Percentiles rank a stretch among this genome's conserved stretches.
Evolutionary conservation across 2,113 vertebrate species (phyloP).

Genomic region (Brienomyrus brachyistius): DNA sequence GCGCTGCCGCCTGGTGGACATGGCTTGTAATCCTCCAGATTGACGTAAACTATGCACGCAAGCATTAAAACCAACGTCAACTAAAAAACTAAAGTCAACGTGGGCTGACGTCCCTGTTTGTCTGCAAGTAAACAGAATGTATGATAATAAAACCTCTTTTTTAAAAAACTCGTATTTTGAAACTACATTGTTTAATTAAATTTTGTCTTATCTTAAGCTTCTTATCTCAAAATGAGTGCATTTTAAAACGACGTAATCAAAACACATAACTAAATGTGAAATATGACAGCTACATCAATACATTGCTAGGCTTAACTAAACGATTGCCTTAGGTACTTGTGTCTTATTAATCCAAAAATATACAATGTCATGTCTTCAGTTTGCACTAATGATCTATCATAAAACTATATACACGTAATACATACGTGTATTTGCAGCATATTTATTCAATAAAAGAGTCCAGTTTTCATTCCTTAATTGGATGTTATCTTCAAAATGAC

Average conservation of each 20-base stretch:
- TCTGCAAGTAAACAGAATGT: neutral
- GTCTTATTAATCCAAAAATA: neutral
- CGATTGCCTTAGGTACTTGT: neutral
- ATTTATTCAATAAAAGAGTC: neutral
- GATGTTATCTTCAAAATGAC: neutral
- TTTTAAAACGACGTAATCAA: neutral
- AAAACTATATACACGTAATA: neutral
- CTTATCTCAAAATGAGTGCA: neutral
- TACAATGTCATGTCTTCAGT: neutral
- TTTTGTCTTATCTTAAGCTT: neutral
- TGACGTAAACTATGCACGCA: neutral
- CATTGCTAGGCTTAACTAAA: neutral
- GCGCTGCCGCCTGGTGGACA: neutral
- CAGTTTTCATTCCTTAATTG: neutral
- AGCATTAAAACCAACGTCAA: too few species aligned
- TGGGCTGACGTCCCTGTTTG: neutral
- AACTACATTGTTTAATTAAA: neutral
- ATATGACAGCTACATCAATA: neutral
- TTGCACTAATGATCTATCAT: neutral
- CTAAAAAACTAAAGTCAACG: too few species aligned
- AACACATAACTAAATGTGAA: neutral
- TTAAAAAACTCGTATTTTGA: neutral
- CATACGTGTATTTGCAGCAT: neutral
- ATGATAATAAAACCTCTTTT: too few species aligned
- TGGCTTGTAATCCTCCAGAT: neutral